Conservation (phyloP, 1,140 invertebrate genomes). For the Megalopta genalis region DNA sequence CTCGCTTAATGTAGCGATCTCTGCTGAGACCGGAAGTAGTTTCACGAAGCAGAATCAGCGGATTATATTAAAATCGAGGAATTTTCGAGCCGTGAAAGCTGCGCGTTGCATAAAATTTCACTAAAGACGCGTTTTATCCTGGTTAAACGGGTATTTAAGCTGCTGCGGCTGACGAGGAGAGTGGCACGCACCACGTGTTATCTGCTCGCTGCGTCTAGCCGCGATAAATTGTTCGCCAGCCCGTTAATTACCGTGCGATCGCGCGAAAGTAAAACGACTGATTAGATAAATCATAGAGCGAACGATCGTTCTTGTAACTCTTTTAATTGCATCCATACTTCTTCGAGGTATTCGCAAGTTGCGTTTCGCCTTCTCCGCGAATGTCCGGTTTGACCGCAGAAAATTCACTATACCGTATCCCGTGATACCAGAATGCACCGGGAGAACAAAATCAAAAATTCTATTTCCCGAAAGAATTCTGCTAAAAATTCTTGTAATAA, state of each 20-base stretch:
- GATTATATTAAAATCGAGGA: not conserved
- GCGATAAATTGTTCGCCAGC: slow-evolving; percentile 30
- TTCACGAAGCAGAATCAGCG: too few relatives aligned
- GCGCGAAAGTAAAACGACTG: slow-evolving; percentile 19
- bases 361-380: not conserved
- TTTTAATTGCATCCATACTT: not conserved
- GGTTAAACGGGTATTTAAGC: slow-evolving; percentile 6
- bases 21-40: not conserved
- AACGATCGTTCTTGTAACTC: not conserved
- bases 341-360: not conserved
- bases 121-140: slow-evolving; percentile 3
- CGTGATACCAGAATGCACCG: not conserved
- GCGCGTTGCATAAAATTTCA: not conserved
- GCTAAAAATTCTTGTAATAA: not conserved
- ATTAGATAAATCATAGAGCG: slow-evolving; percentile 16
- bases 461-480: not conserved
- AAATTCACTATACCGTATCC: not conserved
- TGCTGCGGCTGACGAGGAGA: slow-evolving; percentile 1
- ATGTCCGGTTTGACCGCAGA: not conserved
- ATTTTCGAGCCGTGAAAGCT: slow-evolving; percentile 18
- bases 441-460: not conserved
- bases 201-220: slow-evolving; percentile 11
- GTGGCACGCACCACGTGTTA: not conserved
- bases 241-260: slow-evolving; percentile 5
- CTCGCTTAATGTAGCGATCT: not conserved